Evolutionary conservation across 2,888 invertebrate genomes (phyloP), one percentile per base, ranked within the genome.

Genomic region (Epirrita christyi): DNA sequence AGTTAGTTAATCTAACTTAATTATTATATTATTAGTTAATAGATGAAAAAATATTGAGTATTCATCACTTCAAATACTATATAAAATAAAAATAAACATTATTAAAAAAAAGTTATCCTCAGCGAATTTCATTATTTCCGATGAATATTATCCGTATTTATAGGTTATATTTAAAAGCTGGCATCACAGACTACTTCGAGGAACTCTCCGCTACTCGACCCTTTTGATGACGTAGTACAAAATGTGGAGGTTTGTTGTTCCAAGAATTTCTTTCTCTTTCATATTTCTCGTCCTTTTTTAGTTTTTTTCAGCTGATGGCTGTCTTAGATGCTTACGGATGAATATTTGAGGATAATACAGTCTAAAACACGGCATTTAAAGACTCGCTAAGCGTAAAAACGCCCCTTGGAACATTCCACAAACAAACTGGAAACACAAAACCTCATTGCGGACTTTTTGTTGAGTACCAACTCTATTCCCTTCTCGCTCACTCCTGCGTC

Each of bases 221-320:
- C 72, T 66, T 69, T 50, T 62, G 66, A 76, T 79, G 83, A 83
- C 83, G 80, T 76, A 14, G 70, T 73, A 64, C 73, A 74, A 74
- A 70, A 73, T 67, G 81, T 80, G 71, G 85, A 92, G 89, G 90
- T 91, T 88, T 92, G 83, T 87, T 69, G 92, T 90, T 90, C 67
- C 91, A 66, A 91, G 72, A 66, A 73, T 77, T 84, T 80, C 76
- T 66, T 66, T 58, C 49, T 68, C 68, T 72, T 78, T 66, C 73
- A 63, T 67, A 62, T 71, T 64, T 59, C 61, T 49, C n/a, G 13
- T 10, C 29, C 13, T 54, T 62, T 63, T 63, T n/a, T 41, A 40
- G 63, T 64, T 55, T n/a, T 10, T 15, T 15, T 11, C 4, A 5
- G 34, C 50, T 34, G 10, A 46, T 44, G 13, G 1, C 15, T 29